These are phyloP conservation scores for Salvelinus namaycush DNA, from an alignment of 2,113 vertebrate genomes.

Conservation along the genomic window DNA sequence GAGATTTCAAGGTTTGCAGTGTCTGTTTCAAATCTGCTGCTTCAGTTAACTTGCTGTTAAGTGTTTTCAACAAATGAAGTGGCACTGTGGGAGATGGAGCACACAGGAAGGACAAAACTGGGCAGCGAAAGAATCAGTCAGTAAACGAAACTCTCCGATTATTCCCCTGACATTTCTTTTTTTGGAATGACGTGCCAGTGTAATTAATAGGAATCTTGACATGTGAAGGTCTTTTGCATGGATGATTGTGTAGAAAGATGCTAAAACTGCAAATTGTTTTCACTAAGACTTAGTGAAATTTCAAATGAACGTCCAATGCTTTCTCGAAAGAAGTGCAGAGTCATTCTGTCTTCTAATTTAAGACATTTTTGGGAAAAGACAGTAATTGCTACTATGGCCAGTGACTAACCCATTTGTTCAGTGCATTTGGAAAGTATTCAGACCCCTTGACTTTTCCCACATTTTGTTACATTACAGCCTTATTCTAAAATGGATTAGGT, in stretches of 20 bases:
- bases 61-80: background rate
- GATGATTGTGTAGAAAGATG: background rate
- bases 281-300: background rate
- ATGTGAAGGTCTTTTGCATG: background rate
- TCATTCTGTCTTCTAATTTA: no score
- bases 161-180: background rate
- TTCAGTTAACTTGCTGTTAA: background rate
- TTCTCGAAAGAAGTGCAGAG: no score
- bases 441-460: no score
- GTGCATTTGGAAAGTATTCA: no score
- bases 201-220: background rate
- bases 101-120: background rate
- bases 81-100: background rate
- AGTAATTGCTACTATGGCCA: no score
- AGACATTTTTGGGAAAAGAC: no score
- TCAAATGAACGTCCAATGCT: background rate
- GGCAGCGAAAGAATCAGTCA: background rate
- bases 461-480: no score
- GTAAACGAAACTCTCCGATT: background rate
- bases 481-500: no score
- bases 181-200: background rate
- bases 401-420: no score
- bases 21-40: conserved; percentile 50
- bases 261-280: background rate
- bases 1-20: conserved; percentile 58